Evolutionary conservation across 2,888 invertebrate genomes (phyloP), one percentile per base, ranked within the genome.

Genomic region (Acronicta psi): DNA sequence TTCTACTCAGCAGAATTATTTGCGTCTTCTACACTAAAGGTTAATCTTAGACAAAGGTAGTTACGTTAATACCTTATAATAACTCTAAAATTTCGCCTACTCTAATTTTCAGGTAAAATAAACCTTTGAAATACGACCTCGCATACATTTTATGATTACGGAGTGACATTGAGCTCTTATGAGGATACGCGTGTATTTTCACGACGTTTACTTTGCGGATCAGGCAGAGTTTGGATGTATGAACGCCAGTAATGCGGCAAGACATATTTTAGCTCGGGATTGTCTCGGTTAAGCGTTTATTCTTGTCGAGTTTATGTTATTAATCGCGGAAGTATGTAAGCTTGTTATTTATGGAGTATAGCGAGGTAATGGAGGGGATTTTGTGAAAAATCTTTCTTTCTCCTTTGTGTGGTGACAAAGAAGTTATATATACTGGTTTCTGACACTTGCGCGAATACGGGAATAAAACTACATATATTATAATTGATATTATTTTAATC

Each of bases 101-200:
- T 18, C 36, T 31, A 56, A 73, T 72, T 65, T 69, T 52, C 36
- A 44, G 44, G 54, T 69, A 42, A 58, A 73, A 57, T 53, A 42
- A 25, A 20, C 16, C 43, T 44, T 42, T 71, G 53, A 58, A 62
- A 46, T 58, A 68, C 34, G 41, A 42, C 40, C 34, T 51, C 43
- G 29, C 52, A 47, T 62, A 65, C 37, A 69, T 56, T 44, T 23
- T 38, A 57, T 16, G 51, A 29, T 38, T 14, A 52, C 14, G 56
- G 53, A 29, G 50, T 43, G 42, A 41, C 37, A 14, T 34, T 37
- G 42, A 31, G 18, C 20, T 16, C 25, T 68, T 41, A 14, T 38
- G 16, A 52, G 43, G 31, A 52, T 69, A 49, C 69, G 41, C 44
- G 34, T 68, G 43, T 16, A 29, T 38, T 29, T 40, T 31, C 51